Evolutionary conservation across 2,113 vertebrate genomes (phyloP), one percentile per base, ranked within the genome.

Genomic region (Plecotus auritus): DNA sequence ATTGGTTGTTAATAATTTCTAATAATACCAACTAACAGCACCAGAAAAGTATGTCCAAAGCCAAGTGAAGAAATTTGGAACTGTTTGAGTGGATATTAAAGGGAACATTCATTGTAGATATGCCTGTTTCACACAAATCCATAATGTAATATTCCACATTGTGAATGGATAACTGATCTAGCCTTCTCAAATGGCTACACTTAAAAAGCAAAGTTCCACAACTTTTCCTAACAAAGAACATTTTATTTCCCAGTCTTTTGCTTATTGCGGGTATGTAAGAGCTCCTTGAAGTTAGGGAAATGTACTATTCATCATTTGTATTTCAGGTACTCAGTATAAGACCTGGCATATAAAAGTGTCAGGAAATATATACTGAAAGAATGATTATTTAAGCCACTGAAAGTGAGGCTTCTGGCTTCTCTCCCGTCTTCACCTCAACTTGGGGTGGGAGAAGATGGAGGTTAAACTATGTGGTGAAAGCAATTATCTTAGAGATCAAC

Each of bases 141-240:
- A 51, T 23, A 69, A 88, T 12, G 45, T 14, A 45, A 72, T 13
- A 17, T 42, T 42, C 64, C 47, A 87, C 13, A 22, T 1, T 37
- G 49, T 85, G 80, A 88, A 47, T 28, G 23, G 28, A 13, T 56
- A 88, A 83, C 51, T 42, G 37, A 88, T 56, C 80, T n/a, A 94
- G 54, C 54, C 42, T 91, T 82, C 37, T 83, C 77, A 77, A 85
- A 67, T 0, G 7, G 37, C 14, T 80, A 51, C 67, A 66, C 37
- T 83, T 54, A 83, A 85, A 83, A 85, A 83, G 49, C 67, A 95
- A 88, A 83, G 54, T 70, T 80, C 32, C 56, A 49, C 40, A 91
- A 56, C 56, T 40, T 85, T 73, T 88, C 72, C 88, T 78, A 84
- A 93, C n/a, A 86, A 94, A 96, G 67, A 84, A 85, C 42, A 92